Conservation (phyloP, 1,140 invertebrate genomes). For the Parapsyche elsis region DNA sequence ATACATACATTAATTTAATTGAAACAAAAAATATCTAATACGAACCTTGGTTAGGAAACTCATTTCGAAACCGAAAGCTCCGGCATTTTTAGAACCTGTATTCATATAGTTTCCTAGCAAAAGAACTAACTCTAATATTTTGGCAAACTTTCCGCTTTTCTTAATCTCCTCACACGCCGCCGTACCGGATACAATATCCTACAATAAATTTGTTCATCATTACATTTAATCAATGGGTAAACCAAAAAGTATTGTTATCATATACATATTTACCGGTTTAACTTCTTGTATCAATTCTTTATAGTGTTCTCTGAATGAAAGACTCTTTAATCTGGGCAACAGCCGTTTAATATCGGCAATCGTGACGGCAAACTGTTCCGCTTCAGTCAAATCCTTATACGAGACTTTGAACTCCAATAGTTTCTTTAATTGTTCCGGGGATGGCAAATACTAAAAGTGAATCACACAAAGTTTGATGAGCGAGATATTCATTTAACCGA, state of each 20-base stretch:
- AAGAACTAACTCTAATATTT: constrained; percentile 89
- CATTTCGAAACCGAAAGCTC: constrained; percentile 96
- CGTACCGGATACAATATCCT: constrained; percentile 93
- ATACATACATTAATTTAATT: constrained; percentile 12
- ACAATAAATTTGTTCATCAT: neutral
- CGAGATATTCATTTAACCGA: neutral
- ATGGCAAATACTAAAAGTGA: constrained; percentile 82
- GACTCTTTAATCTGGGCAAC: constrained; percentile 85
- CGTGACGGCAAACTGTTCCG: constrained; percentile 95
- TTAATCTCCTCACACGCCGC: constrained; percentile 96
- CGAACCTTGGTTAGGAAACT: constrained; percentile 92
- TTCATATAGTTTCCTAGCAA: constrained; percentile 96
- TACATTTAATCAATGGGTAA: too few species aligned
- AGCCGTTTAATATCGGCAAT: constrained; percentile 91
- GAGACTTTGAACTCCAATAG: constrained; percentile 82
- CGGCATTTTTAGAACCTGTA: constrained; percentile 90
- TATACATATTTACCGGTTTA: constrained; percentile 84
- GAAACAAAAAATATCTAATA: constrained; percentile 24
- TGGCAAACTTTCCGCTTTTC: constrained; percentile 88
- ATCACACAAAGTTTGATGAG: constrained; percentile 5
- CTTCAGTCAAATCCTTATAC: constrained; percentile 86
- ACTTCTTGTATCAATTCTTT: constrained; percentile 76
- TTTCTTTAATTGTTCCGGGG: constrained; percentile 87
- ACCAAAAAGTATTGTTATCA: neutral
- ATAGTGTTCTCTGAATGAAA: constrained; percentile 91